A percentile compares a stretch with the other conserved stretches of the same genome.
These are phyloP conservation scores for Arctocebus calabarensis DNA, from an alignment of 2,797 vertebrate genomes.

Conservation along the genomic window DNA sequence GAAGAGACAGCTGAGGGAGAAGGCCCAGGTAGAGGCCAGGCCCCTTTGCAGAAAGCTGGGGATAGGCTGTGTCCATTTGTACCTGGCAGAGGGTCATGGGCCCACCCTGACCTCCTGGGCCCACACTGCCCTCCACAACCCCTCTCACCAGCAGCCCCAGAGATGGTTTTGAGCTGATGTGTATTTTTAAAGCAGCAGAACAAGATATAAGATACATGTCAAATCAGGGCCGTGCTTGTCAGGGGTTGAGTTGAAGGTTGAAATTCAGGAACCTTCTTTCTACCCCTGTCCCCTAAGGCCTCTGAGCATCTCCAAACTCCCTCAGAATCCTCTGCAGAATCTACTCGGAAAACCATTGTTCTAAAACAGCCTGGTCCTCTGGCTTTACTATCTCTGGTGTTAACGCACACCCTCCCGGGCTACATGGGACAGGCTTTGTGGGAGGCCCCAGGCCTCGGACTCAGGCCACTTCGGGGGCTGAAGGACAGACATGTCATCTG, in stretches of 20 bases:
- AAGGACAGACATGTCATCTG: neutral
- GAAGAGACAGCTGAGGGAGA: neutral
- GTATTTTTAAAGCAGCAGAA: neutral
- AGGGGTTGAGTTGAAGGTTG: neutral
- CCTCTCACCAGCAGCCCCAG: neutral
- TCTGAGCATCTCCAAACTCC: neutral
- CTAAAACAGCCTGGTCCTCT: neutral
- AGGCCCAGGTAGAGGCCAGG: neutral
- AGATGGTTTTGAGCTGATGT: neutral
- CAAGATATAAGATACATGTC: neutral
- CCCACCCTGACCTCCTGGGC: neutral
- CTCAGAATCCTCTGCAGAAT: conserved; percentile 1
- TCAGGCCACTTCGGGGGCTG: neutral
- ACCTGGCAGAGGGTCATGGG: neutral
- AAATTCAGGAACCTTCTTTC: neutral
- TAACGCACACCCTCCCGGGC: too few relatives aligned
- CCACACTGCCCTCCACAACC: neutral
- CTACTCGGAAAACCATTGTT: neutral
- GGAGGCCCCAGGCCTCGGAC: neutral
- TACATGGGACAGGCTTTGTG: neutral
- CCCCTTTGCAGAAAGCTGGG: neutral
- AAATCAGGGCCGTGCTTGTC: neutral
- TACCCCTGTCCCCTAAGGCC: neutral
- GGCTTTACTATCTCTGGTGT: neutral
- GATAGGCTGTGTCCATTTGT: neutral